Base-by-base conservation (phyloP, 2,113 vertebrate genomes). In the Alosa alosa region DNA sequence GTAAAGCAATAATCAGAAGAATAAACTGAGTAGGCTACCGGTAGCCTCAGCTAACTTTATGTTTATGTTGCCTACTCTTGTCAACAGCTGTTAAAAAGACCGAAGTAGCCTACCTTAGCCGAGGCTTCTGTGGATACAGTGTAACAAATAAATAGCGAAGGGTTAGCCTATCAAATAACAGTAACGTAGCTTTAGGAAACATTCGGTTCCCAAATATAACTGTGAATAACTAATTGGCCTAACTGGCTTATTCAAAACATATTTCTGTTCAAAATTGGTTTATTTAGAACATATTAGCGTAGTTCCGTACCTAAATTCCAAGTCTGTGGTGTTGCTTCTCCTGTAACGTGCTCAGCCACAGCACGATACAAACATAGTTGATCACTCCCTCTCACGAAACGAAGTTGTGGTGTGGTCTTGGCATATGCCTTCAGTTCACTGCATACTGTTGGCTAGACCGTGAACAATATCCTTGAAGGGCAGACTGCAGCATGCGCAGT, bases 401-500 rank as follows among this genome's bases (percentile, higher is more conserved):
- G n/a, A 68, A 9, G 7, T 11, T 8, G 64, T 68, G 64, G 57
- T 31, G 8, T 60, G 18, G 18, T 68, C 60, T 68, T 31, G 64
- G n/a, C n/a, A 31, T 8, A 25, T 4, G 64, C 11, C n/a, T 25
- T 11, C 64, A 44, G 0, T 44, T 44, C 2, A 44, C 41, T 44
- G 41, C 41, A 44, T 44, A 44, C 41, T 44, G 31, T 31, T 31
- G n/a, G 7, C 25, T 31, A 68, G n/a, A 25, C 64, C 7, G 10
- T 31, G 64, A 68, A 68, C 60, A 68, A 68, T 31, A 25, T n/a
- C 7, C 64, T 9, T 31, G 7, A 10, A 68, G 64, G n/a, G 64
- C 64, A 68, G 64, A 68, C 1, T 31, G 64, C 64, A 68, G n/a
- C 64, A 68, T 68, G 64, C 64, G 64, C 64, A 68, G n/a, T 68